A percentile compares a stretch with the other conserved stretches of the same genome.
phyloP scores from a whole-genome alignment of 1,140 invertebrate genomes.

The Trichomalopsis sarcophagae region DNA sequence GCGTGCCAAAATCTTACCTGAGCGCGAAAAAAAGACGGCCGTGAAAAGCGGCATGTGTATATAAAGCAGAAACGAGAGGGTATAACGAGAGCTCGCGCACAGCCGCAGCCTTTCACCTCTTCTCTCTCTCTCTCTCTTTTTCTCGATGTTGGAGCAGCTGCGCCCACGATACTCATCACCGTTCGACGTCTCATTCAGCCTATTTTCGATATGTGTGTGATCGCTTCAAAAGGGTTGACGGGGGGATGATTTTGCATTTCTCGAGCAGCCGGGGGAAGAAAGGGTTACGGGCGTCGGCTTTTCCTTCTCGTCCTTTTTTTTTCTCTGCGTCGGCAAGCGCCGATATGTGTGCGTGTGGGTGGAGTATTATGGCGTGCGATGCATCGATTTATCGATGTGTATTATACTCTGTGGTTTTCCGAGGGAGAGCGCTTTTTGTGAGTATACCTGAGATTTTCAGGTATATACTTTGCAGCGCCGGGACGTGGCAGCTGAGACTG shows the following conservation, averaged over 20 bases:
- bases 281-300: neutral
- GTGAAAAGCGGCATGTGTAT: neutral
- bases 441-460: slow-evolving; percentile 29
- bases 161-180: slow-evolving; percentile 19
- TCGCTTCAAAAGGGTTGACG: slow-evolving; percentile 32
- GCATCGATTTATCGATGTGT: neutral
- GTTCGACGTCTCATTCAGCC: slow-evolving; percentile 22
- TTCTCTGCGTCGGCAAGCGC: neutral
- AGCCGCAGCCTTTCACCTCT: neutral
- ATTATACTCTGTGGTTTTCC: neutral
- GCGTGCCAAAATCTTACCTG: slow-evolving; percentile 48
- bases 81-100: neutral
- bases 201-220: neutral
- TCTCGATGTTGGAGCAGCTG: slow-evolving; percentile 37
- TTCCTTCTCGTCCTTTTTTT: neutral
- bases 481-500: neutral
- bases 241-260: slow-evolving; percentile 49
- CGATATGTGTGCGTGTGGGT: neutral
- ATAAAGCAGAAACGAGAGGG: neutral
- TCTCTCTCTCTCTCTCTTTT: no score
- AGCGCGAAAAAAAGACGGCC: slow-evolving; percentile 7
- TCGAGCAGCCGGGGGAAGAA: neutral
- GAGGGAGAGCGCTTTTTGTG: neutral
- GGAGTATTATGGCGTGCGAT: slow-evolving; percentile 16
- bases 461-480: neutral